Evolutionary conservation across 2,888 invertebrate species (phyloP).

Genomic region (Perizoma affinitatum): DNA sequence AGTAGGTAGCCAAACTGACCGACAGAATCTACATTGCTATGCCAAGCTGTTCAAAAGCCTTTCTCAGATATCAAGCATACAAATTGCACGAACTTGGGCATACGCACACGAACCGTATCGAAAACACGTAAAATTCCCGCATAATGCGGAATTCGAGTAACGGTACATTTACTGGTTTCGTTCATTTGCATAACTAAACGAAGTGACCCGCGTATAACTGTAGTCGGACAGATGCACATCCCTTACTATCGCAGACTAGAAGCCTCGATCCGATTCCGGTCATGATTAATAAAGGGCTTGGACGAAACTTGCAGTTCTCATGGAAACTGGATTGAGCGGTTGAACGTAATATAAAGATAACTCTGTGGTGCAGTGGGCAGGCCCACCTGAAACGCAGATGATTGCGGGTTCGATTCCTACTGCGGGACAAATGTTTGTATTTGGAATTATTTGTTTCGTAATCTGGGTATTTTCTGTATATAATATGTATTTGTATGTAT

Average conservation of each 20-base stretch:
- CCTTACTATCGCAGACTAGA: constrained; percentile 20
- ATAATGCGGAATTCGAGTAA: constrained; percentile 42
- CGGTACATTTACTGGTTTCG: constrained; percentile 40
- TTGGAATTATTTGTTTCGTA: too few relatives aligned
- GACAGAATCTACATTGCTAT: constrained; percentile 9
- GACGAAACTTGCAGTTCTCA: constrained; percentile 10
- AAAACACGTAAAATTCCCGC: constrained; percentile 39
- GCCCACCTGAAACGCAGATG: too few relatives aligned
- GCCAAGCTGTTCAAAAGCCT: constrained; percentile 3
- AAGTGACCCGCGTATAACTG: constrained; percentile 27
- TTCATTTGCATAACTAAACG: constrained; percentile 36
- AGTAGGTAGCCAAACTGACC: constrained; percentile 3
- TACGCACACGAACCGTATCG: constrained; percentile 31
- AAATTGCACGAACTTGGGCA: constrained; percentile 23
- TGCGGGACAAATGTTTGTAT: too few relatives aligned
- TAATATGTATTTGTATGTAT: too few relatives aligned
- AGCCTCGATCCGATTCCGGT: constrained; percentile 25
- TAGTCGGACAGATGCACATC: constrained; percentile 20
- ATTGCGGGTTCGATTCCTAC: too few relatives aligned
- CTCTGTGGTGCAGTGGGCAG: too few relatives aligned
- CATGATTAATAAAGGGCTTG: constrained; percentile 22
- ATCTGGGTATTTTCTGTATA: too few relatives aligned
- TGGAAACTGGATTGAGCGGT: constrained; percentile 2
- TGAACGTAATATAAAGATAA: background rate
- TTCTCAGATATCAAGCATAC: constrained; percentile 15